phyloP scores from a whole-genome alignment of 2,113 vertebrate genomes.

The Actinemys pallida region DNA sequence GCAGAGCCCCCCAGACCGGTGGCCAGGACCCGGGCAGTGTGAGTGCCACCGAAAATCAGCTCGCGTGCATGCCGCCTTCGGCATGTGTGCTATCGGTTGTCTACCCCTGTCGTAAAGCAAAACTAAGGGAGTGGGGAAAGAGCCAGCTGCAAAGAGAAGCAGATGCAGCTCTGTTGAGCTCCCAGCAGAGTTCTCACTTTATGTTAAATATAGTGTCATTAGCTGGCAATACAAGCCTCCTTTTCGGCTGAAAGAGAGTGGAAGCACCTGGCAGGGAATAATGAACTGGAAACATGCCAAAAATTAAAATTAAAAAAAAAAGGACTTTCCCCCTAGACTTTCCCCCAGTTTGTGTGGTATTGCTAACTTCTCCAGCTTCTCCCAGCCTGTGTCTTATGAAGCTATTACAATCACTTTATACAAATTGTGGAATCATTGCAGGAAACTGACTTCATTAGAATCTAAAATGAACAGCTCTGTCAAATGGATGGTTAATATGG shows the following conservation, averaged over 20 bases:
- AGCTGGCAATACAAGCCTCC: not conserved
- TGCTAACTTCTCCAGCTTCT: not conserved
- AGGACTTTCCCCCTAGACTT: conserved; percentile 34
- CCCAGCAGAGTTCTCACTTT: conserved; percentile 7
- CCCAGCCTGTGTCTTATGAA: not conserved
- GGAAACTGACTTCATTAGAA: fast-evolving
- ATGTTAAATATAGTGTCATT: not conserved
- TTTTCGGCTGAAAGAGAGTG: not conserved
- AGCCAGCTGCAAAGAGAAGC: not conserved
- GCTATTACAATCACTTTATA: not conserved
- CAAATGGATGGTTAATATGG: fast-evolving
- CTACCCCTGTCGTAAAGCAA: not conserved
- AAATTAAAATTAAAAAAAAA: conserved; percentile 5
- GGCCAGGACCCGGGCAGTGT: too few species aligned
- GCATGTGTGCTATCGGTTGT: too few species aligned
- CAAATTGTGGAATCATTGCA: not conserved
- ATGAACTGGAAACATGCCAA: conserved; percentile 10
- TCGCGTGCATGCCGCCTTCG: too few species aligned
- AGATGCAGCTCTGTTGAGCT: not conserved
- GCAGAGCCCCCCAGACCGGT: too few species aligned
- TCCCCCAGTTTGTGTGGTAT: conserved; percentile 38
- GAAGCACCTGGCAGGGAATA: conserved; percentile 54
- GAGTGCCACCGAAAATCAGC: too few species aligned
- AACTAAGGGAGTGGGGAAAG: not conserved
- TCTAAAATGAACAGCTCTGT: not conserved